phyloP scores from a whole-genome alignment of 2,113 vertebrate species.

The Pongo abelii region DNA sequence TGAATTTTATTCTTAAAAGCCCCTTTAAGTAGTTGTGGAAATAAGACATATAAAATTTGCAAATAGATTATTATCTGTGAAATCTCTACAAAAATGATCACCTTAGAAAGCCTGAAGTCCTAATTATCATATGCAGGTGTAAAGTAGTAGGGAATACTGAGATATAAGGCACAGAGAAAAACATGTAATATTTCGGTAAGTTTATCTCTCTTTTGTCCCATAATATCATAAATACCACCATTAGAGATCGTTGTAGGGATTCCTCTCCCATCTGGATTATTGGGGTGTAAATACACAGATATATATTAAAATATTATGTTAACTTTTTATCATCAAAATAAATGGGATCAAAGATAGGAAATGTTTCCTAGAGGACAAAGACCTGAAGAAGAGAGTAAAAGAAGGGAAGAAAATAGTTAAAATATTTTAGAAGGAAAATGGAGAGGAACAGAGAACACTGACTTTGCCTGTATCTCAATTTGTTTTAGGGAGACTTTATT shows the following conservation, averaged over 20 bases:
- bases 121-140: not conserved
- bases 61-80: not conserved
- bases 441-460: not conserved
- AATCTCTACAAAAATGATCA: not conserved
- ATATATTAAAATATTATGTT: not conserved
- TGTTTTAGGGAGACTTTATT: not conserved
- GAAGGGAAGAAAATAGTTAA: not conserved
- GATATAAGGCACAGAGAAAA: not conserved
- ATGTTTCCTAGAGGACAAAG: not conserved
- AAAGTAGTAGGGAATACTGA: not conserved
- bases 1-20: not conserved
- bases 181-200: not conserved
- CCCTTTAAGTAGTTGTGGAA: not conserved
- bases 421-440: not conserved
- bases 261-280: not conserved
- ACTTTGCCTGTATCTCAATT: not conserved
- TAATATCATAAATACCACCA: not conserved
- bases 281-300: not conserved
- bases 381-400: not conserved
- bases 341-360: not conserved
- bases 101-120: not conserved
- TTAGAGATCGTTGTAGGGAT: not conserved
- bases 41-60: not conserved
- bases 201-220: not conserved
- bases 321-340: not conserved